These are phyloP conservation scores for Mesocentrotus franciscanus DNA, from an alignment of 53 echinoderm and acorn worm genomes.

Conservation along the genomic window DNA sequence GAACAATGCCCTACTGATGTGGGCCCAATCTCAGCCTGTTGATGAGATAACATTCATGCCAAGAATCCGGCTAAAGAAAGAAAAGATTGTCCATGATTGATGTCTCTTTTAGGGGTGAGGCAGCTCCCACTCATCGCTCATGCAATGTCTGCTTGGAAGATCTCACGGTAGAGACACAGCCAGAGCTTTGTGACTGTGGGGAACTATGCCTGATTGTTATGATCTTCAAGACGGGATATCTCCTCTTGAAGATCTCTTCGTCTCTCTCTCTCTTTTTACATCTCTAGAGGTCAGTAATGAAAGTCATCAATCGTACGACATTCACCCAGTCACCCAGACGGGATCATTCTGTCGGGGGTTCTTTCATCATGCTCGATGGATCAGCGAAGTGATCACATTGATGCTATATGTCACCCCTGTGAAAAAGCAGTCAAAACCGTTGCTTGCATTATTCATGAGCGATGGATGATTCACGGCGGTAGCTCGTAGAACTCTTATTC, in stretches of 20 bases:
- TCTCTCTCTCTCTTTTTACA: not conserved
- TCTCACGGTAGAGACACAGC: not conserved
- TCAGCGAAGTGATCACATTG: slow-evolving; percentile 54
- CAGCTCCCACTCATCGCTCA: slow-evolving; percentile 2
- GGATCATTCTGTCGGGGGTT: slow-evolving; percentile 6
- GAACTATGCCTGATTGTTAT: not conserved
- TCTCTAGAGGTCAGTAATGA: slow-evolving; percentile 38
- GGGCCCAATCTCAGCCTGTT: slow-evolving; percentile 21
- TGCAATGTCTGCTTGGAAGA: slow-evolving; percentile 5
- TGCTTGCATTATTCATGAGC: slow-evolving; percentile 37
- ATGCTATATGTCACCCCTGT: slow-evolving; percentile 22
- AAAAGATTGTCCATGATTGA: slow-evolving; percentile 31
- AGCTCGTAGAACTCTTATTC: not conserved
- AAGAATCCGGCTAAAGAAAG: not conserved
- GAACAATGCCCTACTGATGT: slow-evolving; percentile 33
- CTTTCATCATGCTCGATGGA: slow-evolving; percentile 33
- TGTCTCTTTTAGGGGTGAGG: slow-evolving; percentile 43
- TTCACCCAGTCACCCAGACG: slow-evolving; percentile 26
- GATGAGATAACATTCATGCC: slow-evolving; percentile 63
- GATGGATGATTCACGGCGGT: slow-evolving; percentile 2
- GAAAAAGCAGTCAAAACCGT: slow-evolving; percentile 10
- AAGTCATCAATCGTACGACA: slow-evolving; percentile 49
- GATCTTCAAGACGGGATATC: slow-evolving; percentile 19
- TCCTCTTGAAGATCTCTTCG: slow-evolving; percentile 14
- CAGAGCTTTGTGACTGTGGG: not conserved